Evolutionary conservation across 2,113 vertebrate genomes (phyloP), one percentile per base, ranked within the genome.

Genomic region (Pelusios castaneus): DNA sequence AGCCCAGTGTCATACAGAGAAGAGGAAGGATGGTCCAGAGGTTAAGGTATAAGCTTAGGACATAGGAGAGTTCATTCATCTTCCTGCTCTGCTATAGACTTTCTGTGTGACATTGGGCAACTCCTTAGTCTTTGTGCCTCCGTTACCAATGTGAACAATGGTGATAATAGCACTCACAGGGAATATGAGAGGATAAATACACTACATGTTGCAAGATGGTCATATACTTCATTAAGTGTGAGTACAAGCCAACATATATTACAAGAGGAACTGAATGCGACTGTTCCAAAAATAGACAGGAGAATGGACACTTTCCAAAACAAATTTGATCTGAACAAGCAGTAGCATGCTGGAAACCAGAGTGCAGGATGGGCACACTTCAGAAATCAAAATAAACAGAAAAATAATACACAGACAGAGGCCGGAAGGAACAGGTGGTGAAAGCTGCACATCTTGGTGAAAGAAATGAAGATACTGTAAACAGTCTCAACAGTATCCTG

Each of bases 261-360:
- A 54, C 54, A 22, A 80, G 77, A 90, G 56, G 84, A 80, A 93
- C 91, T 90, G 88, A 89, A 54, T 70, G 76, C 87, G 76, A 85
- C n/a, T 89, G 82, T 90, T 95, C 93, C 89, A 82, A 89, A 95
- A 96, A 95, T 93, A 96, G 82, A 84, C 88, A 76, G 54, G 5
- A 22, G n/a, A 16, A 19, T 94, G 93, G 82, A 79, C 14, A 38
- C 80, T 76, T 89, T 91, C 93, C 91, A 89, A 93, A 89, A 83
- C 8, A 43, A 80, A 84, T 60, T 24, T 60, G 89, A 52, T 70
- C 89, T 60, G 49, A 2, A 77, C 94, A 95, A 85, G 91, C 91
- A 94, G 89, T 80, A 77, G 87, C 93, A 94, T 11, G 91, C 80
- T 73, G 80, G 87, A 92, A 89, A 85, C 91, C 85, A 89, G 77